Evolutionary conservation across 2,797 vertebrate species (phyloP), one percentile per base, ranked within the genome.

Genomic region (Xerus rutilus): DNA sequence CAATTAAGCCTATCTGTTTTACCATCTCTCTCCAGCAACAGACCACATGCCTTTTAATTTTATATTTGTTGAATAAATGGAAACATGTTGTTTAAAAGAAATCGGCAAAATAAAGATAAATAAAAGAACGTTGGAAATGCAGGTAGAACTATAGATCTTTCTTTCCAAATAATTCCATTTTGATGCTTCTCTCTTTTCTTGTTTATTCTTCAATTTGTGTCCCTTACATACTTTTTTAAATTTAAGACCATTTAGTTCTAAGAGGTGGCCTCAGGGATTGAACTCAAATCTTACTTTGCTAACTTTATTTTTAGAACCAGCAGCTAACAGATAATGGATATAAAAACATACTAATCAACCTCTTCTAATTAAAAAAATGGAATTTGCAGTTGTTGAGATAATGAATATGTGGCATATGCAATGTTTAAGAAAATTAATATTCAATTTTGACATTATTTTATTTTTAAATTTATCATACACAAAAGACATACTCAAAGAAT

Each of bases 391-490:
- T 20, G 88, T 49, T 85, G 25, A 94, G 39, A 72, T 5, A 65
- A 67, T 59, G 45, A 86, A 52, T 45, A 89, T 52, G 11, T n/a
- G 35, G 7, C 7, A 72, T 74, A 83, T 52, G 7, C 7, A 94
- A 91, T 52, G 73, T 72, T 73, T 6, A 69, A 77, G 57, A 83
- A 78, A 83, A 47, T 49, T 82, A 62, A 86, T 45, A 72, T 54
- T 59, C 1, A 85, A 21, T 78, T 95, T 47, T 93, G 54, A 78
- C 15, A 77, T 69, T 90, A 59, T 93, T 85, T 95, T 21, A 77
- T 14, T 91, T 96, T 89, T 43, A 89, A 94, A 78, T 85, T 84
- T 90, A 77, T 70, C 47, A 77, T 54, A 89, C n/a, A 76, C 25
- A 72, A 84, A 95, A 78, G 62, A 87, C 18, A 76, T 18, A 49